Evolutionary conservation across 2,113 vertebrate genomes (phyloP), one percentile per base, ranked within the genome.

Genomic region (Meriones unguiculatus): DNA sequence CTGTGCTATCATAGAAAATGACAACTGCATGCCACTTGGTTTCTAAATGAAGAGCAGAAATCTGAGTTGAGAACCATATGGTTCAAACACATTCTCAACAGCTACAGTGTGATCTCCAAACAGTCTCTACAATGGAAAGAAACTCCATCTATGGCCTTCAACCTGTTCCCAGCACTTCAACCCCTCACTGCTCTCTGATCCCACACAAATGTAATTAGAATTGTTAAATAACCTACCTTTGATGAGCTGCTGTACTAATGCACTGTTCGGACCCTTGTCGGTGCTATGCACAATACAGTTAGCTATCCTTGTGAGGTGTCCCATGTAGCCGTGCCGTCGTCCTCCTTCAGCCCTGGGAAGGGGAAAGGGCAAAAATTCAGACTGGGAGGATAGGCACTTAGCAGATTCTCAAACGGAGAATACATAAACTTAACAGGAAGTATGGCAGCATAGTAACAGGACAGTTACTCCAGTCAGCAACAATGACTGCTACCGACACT

Each of bases 241-340:
- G 96, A 99, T 98, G 82, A 99, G 99, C 97, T 99, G 99, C 96
- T 99, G 99, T 81, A 99, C 99, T 91, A 98, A 96, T 0, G 98
- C 96, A 52, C 99, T 99, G 88, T 99, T 99, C 86, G 99, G 99
- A 89, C 99, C 99, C 97, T 99, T 99, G 84, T 99, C 99, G 15
- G 99, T 98, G 89, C 99, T 99, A 89, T 99, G 99, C 95, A 99
- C 99, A 82, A 99, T 98, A 84, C 99, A 99, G 97, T 99, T 99
- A 17, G 99, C 99, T 98, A 99, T 99, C 98, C 99, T 99, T 30
- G 99, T 99, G 87, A 99, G 99, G 97, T 99, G 99, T 13, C 99
- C 99, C 99, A 99, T 99, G 96, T 99, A 99, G 89, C 99, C 99
- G 9, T 99, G 98, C 82, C 99, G 98, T n/a, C 99, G 98, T 93